Evolutionary conservation across 2,888 invertebrate species (phyloP), one percentile per base, ranked within the genome.

Genomic region (Dasypolia templi): DNA sequence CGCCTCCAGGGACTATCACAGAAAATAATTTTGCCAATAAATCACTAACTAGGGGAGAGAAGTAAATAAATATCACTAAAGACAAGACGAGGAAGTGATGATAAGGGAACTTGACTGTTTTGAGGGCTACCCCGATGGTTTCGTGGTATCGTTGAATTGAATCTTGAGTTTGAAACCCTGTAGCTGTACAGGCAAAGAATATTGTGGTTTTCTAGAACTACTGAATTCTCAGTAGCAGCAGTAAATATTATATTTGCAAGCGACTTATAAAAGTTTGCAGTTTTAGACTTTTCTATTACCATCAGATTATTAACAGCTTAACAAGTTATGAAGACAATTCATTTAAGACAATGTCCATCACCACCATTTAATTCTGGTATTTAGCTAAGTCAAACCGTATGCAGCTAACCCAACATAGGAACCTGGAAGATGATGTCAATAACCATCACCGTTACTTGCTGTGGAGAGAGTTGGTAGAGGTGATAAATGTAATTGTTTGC

Each of bases 11-110:
- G 72, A 64, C 74, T 78, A 78, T 72, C 72, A 63, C 71, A 14
- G 59, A 72, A 71, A 74, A 75, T 77, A 67, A 84, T 81, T 84
- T 61, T 58, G 32, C 58, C 72, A 72, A 62, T 75, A 77, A 84
- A 81, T 84, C 66, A 69, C 67, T 7, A 51, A 71, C 53, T 49
- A 42, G 67, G 44, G 46, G 58, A n/a, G 39, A 49, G 22, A 26
- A 55, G 49, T 59, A 56, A 71, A 75, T 84, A 75, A 74, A 81
- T 67, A 81, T 63, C 56, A 29, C 59, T 58, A 42, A 26, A 64
- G 64, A 72, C 51, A 59, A 72, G 55, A 55, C 26, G 55, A 26
- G 42, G 56, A 39, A 66, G 32, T 59, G 42, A 62, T 72, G 80
- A 74, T 73, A 66, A 66, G 44, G 22, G 14, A 53, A 53, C 29